A percentile compares a stretch with the other conserved stretches of the same genome.
These are phyloP conservation scores for Scolopax bukidnonensis DNA, from an alignment of 2,797 vertebrate genomes.

Conservation along the genomic window DNA sequence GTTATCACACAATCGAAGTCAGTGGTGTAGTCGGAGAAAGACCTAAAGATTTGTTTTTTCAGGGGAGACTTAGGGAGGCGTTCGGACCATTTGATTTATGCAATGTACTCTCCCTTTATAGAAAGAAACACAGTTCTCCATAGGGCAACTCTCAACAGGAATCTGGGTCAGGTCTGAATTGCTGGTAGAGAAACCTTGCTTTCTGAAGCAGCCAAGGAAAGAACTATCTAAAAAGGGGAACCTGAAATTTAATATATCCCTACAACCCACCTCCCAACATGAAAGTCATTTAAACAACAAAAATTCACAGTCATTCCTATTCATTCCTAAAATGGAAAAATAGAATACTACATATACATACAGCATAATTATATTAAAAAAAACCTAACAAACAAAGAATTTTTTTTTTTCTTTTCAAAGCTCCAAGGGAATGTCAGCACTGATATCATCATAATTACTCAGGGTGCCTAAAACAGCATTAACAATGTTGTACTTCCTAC, in stretches of 20 bases:
- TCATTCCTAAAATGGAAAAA: background rate
- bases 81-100: background rate
- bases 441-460: background rate
- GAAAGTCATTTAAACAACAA: background rate
- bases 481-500: background rate
- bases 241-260: background rate
- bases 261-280: background rate
- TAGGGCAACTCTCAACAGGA: background rate
- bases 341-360: background rate
- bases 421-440: background rate
- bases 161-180: background rate
- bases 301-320: background rate
- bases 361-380: background rate
- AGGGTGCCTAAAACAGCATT: background rate
- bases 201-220: background rate
- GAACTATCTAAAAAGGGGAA: background rate
- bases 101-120: background rate
- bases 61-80: background rate
- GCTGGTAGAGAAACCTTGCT: background rate
- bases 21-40: background rate
- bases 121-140: background rate
- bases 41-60: background rate
- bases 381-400: background rate
- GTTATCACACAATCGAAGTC: background rate
- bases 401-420: background rate